Percentiles rank a stretch among this genome's conserved stretches.
These are phyloP conservation scores for Lithophane ornitopus DNA, from an alignment of 2,888 invertebrate genomes.

Conservation along the genomic window DNA sequence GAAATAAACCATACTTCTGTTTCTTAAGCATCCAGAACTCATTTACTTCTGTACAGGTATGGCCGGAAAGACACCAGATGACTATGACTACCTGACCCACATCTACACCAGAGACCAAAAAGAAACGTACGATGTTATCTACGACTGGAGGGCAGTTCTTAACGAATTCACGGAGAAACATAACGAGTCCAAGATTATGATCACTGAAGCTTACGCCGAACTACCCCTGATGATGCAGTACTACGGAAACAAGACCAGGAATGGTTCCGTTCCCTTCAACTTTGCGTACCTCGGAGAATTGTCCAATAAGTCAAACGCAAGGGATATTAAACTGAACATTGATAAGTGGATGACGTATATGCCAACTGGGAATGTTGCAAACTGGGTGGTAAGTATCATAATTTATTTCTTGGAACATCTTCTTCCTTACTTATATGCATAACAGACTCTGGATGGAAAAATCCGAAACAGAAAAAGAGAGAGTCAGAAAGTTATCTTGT, in stretches of 20 bases:
- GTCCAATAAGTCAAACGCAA: constrained; percentile 86
- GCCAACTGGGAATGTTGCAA: constrained; percentile 89
- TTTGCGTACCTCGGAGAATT: constrained; percentile 91
- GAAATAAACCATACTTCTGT: not conserved
- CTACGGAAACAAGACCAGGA: constrained; percentile 88
- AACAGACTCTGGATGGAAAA: not conserved
- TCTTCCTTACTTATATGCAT: not conserved
- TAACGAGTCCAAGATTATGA: constrained; percentile 87
- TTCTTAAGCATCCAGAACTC: not conserved
- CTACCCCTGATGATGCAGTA: constrained; percentile 89
- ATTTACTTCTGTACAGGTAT: constrained; percentile 15
- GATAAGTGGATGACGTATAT: constrained; percentile 91
- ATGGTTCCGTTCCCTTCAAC: constrained; percentile 92
- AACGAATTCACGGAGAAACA: constrained; percentile 86
- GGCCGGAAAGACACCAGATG: constrained; percentile 76
- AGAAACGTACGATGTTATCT: constrained; percentile 91
- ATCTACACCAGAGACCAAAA: constrained; percentile 89
- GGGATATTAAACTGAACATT: constrained; percentile 87
- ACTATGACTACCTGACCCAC: constrained; percentile 89
- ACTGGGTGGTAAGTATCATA: constrained; percentile 92
- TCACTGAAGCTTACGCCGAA: constrained; percentile 91
- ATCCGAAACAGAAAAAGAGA: not conserved
- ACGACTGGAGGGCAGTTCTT: constrained; percentile 91
- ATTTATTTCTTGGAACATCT: not conserved
- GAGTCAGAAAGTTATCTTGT: too few relatives aligned